A percentile compares a stretch with the other conserved stretches of the same genome.
phyloP scores from a whole-genome alignment of 2,888 invertebrate genomes.

The Neelides folsomi region DNA sequence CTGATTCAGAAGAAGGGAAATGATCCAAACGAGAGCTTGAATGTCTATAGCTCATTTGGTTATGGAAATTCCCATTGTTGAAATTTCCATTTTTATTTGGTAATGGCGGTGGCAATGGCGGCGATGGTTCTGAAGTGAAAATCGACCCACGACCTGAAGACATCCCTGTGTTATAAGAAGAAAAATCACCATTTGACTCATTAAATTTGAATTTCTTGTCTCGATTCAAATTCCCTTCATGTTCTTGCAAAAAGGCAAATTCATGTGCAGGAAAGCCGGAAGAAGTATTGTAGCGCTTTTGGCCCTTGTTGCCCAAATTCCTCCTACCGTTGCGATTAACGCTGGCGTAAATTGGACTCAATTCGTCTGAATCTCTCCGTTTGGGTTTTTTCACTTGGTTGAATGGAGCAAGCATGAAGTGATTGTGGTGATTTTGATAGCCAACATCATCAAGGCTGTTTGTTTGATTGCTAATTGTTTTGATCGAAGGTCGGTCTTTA shows the following conservation, averaged over 20 bases:
- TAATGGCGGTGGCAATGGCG: not conserved
- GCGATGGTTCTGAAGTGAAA: not conserved
- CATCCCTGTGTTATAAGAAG: not conserved
- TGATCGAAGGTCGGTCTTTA: too few relatives aligned
- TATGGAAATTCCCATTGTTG: not conserved
- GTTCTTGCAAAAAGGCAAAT: not conserved
- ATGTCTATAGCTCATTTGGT: not conserved
- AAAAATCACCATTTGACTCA: not conserved
- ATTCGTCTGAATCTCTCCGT: not conserved
- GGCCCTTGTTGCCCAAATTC: not conserved
- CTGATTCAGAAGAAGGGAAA: constrained; percentile 25
- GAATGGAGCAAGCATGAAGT: too few relatives aligned
- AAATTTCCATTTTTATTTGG: not conserved
- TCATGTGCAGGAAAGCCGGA: too few relatives aligned
- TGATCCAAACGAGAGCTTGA: constrained; percentile 14
- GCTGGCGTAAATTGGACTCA: constrained; percentile 19
- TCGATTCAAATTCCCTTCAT: not conserved
- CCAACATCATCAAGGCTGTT: too few relatives aligned
- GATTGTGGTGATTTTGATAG: too few relatives aligned
- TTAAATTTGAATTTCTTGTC: not conserved
- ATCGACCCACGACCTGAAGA: constrained; percentile 2
- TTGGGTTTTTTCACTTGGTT: too few relatives aligned
- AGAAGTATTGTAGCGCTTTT: not conserved
- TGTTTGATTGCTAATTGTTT: too few relatives aligned
- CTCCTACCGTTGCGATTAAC: constrained; percentile 17